A percentile compares a stretch with the other conserved stretches of the same genome.
These are phyloP conservation scores for Drosophila fulvimacula DNA, from an alignment of 2,888 invertebrate genomes.

Conservation along the genomic window DNA sequence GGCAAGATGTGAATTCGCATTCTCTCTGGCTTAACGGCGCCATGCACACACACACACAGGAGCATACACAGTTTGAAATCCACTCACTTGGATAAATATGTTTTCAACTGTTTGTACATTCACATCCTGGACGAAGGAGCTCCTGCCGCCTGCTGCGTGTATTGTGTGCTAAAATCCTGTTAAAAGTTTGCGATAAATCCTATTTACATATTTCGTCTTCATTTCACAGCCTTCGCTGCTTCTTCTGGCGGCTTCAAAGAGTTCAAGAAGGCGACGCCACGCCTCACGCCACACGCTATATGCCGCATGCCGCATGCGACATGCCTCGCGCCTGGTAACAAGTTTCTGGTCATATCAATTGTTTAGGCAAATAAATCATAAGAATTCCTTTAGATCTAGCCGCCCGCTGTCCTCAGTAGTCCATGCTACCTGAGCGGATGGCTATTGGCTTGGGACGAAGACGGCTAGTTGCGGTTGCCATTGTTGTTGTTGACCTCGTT, in stretches of 20 bases:
- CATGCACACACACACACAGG: constrained; percentile 23
- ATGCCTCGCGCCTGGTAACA: background rate
- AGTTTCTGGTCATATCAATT: constrained; percentile 60
- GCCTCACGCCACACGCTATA: background rate
- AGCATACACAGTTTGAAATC: constrained; percentile 38
- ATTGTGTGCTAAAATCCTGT: constrained; percentile 68
- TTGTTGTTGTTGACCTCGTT: constrained; percentile 61
- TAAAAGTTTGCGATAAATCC: constrained; percentile 78
- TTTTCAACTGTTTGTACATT: constrained; percentile 59
- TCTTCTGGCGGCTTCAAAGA: constrained; percentile 40
- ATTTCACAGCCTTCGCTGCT: constrained; percentile 18
- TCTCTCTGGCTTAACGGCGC: constrained; percentile 33
- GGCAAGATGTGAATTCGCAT: constrained; percentile 43
- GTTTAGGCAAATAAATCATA: constrained; percentile 72
- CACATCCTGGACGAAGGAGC: constrained; percentile 20
- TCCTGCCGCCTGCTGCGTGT: constrained; percentile 28
- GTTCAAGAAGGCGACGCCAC: constrained; percentile 30
- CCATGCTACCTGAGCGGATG: constrained; percentile 11
- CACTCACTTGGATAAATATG: constrained; percentile 77
- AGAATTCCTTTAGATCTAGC: constrained; percentile 55
- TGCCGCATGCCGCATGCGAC: background rate
- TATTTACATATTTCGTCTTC: constrained; percentile 72
- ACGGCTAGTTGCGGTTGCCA: constrained; percentile 26
- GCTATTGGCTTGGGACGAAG: background rate
- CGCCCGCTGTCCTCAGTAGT: background rate